A percentile compares a stretch with the other conserved stretches of the same genome.
Conservation (phyloP, 2,888 invertebrate species). For the Penaeus monodon region DNA sequence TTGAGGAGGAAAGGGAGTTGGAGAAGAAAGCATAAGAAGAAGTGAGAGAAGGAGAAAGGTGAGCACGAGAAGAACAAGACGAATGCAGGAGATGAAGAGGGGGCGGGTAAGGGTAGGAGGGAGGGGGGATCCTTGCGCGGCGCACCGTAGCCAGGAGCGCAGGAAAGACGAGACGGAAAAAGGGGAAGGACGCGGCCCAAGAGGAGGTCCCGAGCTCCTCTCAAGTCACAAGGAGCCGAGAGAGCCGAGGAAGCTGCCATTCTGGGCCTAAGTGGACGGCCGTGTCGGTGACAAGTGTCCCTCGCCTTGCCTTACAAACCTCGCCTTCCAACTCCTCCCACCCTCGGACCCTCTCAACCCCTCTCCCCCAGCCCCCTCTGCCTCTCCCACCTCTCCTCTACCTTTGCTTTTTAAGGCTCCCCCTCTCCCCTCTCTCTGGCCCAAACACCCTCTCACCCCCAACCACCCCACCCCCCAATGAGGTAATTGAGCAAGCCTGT, state of each 20-base stretch:
- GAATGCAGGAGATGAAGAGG: not conserved
- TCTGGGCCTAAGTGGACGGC: slow-evolving; percentile 12
- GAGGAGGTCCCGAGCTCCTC: too few relatives aligned
- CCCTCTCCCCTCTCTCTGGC: not conserved
- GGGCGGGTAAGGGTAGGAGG: not conserved
- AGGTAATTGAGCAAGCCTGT: not conserved
- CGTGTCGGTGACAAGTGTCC: slow-evolving; percentile 7
- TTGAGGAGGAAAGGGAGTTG: not conserved
- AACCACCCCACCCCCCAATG: not conserved
- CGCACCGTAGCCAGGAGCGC: not conserved
- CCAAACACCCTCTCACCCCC: too few relatives aligned
- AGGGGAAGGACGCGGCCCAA: not conserved
- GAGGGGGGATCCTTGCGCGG: not conserved
- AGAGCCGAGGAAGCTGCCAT: not conserved
- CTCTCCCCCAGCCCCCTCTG: not conserved
- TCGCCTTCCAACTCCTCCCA: not conserved
- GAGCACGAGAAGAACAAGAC: too few relatives aligned
- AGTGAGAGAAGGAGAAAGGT: not conserved
- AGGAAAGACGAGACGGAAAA: not conserved
- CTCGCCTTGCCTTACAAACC: not conserved
- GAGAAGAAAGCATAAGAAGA: not conserved
- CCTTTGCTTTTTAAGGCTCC: not conserved
- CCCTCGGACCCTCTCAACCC: not conserved
- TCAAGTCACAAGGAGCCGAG: too few relatives aligned
- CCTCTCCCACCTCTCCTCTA: not conserved